phyloP scores from a whole-genome alignment of 2,113 vertebrate genomes.

The Cheilinus undulatus region DNA sequence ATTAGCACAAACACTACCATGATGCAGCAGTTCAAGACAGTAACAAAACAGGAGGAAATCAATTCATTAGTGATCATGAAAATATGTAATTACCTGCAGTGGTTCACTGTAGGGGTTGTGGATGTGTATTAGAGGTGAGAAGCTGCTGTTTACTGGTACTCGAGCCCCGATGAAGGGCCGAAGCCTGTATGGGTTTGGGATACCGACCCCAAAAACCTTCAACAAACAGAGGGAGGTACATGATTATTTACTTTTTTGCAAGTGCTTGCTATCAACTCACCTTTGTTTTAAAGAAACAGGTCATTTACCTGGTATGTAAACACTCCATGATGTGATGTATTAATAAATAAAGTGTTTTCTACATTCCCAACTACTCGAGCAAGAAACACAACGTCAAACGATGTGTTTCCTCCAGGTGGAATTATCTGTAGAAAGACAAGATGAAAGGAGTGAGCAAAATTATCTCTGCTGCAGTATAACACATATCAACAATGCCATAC shows the following conservation, averaged over 20 bases:
- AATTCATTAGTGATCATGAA: not conserved
- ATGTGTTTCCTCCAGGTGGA: conserved; percentile 97
- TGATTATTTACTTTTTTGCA: not conserved
- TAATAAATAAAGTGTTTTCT: conserved; percentile 99
- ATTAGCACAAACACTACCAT: too few relatives aligned
- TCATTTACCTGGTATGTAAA: conserved; percentile 99
- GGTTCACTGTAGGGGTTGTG: conserved; percentile 98
- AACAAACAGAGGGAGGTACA: not conserved
- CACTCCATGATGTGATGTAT: conserved; percentile 98
- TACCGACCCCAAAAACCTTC: conserved; percentile 97
- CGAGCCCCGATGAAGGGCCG: conserved; percentile 97
- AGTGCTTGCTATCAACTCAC: too few relatives aligned
- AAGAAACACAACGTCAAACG: conserved; percentile 99
- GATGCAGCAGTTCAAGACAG: not conserved
- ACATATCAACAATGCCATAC: too few relatives aligned
- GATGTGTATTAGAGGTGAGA: conserved; percentile 98
- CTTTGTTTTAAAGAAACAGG: too few relatives aligned
- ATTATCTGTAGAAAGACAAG: conserved; percentile 89
- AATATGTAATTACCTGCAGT: conserved; percentile 86
- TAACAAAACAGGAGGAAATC: not conserved
- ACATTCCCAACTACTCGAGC: conserved; percentile 98
- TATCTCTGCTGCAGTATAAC: not conserved
- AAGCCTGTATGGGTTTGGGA: conserved; percentile 96
- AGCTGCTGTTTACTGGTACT: conserved; percentile 99
- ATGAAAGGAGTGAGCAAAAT: not conserved